Percentiles rank a stretch among this genome's conserved stretches.
phyloP scores from a whole-genome alignment of 2,888 invertebrate species.

The Folsomia candida region DNA sequence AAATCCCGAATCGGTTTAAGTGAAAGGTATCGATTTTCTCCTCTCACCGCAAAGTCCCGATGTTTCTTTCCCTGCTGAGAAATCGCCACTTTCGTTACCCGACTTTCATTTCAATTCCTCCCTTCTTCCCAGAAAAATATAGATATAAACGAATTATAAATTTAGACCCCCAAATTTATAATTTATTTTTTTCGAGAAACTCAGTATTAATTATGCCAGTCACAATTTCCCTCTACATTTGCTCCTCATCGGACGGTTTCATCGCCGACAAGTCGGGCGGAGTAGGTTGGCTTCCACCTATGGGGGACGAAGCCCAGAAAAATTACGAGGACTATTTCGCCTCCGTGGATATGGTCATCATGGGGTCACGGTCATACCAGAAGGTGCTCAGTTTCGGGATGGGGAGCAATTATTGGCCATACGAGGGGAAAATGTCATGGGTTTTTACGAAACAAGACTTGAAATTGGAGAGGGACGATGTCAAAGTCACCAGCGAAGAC shows the following conservation, averaged over 20 bases:
- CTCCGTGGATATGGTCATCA: conserved; percentile 1
- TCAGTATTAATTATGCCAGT: no score
- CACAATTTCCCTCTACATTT: conserved; percentile 13
- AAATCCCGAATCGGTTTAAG: no score
- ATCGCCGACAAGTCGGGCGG: conserved; percentile 11
- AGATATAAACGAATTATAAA: no score
- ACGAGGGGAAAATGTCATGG: neutral
- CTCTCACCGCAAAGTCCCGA: no score
- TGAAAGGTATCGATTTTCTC: no score
- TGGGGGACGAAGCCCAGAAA: conserved; percentile 4
- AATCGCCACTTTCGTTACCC: no score
- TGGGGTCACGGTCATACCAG: conserved; percentile 4
- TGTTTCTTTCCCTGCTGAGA: no score
- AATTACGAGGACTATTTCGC: conserved; percentile 8
- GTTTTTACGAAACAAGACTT: conserved; percentile 1
- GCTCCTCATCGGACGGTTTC: conserved; percentile 1
- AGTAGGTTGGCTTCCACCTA: conserved; percentile 10
- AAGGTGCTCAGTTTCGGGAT: conserved; percentile 5
- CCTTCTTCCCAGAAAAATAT: no score
- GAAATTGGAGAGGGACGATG: neutral
- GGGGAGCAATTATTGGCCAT: conserved; percentile 12
- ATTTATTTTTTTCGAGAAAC: no score
- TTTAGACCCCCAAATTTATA: no score
- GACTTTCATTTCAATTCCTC: no score
- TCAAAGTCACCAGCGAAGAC: neutral